Base-by-base conservation (phyloP, 2,113 vertebrate species). In the Acanthisitta chloris region DNA sequence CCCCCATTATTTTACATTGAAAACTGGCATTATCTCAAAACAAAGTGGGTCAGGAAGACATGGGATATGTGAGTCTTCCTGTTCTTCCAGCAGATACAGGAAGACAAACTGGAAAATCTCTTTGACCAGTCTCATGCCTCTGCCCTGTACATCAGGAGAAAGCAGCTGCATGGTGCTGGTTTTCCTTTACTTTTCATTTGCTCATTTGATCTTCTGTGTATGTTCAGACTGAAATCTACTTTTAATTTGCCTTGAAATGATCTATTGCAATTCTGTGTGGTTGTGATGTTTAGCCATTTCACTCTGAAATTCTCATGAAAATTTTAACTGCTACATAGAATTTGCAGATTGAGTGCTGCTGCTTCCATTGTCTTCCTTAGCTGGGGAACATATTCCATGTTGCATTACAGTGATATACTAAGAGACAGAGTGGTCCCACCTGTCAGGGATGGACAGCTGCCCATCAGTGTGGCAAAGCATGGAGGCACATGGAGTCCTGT, bases 361-460 rank as follows among this genome's bases (percentile, higher is more conserved):
- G 29, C 18, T 52, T 59, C 48, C 40, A 3, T 31, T 42, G 25
- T 9, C 12, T 20, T 48, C 33, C 54, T 38, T 15, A 76, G 15
- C 26, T 54, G 43, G 29, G 26, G 43, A 52, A 34, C 0, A 0
- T 38, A 65, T 19, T 64, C 45, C 21, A 1, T 4, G 5, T 5
- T 20, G 21, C 7, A 12, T 59, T 51, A 17, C n/a, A 52, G 17
- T 25, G 28, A 28, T 34, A 52, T 48, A 2, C 7, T 38, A 59
- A 62, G 34, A 28, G 19, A 8, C 13, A 8, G 38, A 36, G n/a
- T 49, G 36, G 4, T n/a, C 31, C 15, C 17, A 21, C 4, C 18
- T 25, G 26, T 5, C 33, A 26, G 57, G 48, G 14, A 42, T 12
- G 38, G 28, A 36, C 0, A 3, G 5, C 33, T 73, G 38, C 61